Conservation (phyloP, 2,888 invertebrate genomes). For the Pollenia griseotomentosa region DNA sequence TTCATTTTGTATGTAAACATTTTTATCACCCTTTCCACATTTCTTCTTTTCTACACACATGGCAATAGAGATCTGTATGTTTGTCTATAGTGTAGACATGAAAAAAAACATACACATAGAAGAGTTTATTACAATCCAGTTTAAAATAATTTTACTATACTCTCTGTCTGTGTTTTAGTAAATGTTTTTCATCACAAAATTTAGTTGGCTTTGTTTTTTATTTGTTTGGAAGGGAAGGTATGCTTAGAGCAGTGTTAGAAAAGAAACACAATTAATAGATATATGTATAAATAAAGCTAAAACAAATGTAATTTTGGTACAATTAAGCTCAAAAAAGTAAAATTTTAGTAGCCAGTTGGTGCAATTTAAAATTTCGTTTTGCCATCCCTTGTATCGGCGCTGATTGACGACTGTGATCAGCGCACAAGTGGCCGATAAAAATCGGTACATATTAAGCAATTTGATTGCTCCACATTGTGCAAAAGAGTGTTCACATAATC, state of each 20-base stretch:
- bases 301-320: too few relatives aligned
- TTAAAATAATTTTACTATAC: slow-evolving; percentile 44
- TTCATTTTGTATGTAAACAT: slow-evolving; percentile 17
- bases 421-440: too few relatives aligned
- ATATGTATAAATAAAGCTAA: too few relatives aligned
- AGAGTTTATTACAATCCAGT: slow-evolving; percentile 31
- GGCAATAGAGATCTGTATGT: neutral
- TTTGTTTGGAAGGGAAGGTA: neutral
- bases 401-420: too few relatives aligned
- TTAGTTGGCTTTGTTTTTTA: neutral
- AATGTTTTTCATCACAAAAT: slow-evolving; percentile 49
- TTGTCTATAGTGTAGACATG: neutral
- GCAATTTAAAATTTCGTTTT: too few relatives aligned
- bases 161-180: neutral
- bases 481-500: too few relatives aligned
- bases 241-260: neutral
- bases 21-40: neutral
- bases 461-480: too few relatives aligned
- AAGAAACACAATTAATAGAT: neutral
- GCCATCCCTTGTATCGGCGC: too few relatives aligned
- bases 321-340: too few relatives aligned
- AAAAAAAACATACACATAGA: slow-evolving; percentile 3
- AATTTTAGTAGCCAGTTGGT: too few relatives aligned
- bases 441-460: too few relatives aligned
- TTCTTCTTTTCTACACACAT: neutral